A percentile compares a stretch with the other conserved stretches of the same genome.
These are phyloP conservation scores for Gymnarchus niloticus DNA, from an alignment of 2,113 vertebrate species.

Conservation along the genomic window DNA sequence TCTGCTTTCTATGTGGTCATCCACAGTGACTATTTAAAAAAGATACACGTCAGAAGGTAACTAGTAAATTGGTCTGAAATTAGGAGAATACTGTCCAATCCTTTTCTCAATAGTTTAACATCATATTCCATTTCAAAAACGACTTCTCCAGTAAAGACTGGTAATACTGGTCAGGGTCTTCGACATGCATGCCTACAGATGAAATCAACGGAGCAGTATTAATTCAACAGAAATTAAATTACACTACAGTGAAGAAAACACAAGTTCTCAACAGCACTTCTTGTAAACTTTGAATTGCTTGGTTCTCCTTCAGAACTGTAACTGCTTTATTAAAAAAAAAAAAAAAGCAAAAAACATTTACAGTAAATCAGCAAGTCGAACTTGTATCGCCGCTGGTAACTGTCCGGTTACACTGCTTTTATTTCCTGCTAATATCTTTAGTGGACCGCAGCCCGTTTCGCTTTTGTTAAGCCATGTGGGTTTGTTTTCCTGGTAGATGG, in stretches of 20 bases:
- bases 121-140: neutral
- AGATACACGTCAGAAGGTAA: neutral
- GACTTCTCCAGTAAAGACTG: neutral
- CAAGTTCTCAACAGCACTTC: neutral
- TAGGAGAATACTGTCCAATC: neutral
- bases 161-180: neutral
- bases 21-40: neutral
- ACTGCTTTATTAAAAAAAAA: too few relatives aligned
- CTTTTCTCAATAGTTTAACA: neutral
- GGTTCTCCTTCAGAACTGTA: neutral
- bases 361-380: neutral
- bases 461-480: neutral
- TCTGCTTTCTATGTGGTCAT: neutral
- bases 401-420: neutral
- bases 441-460: neutral
- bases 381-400: too few relatives aligned
- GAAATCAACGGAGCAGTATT: neutral
- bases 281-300: neutral
- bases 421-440: neutral
- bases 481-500: neutral
- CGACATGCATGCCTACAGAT: neutral
- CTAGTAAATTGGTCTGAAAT: neutral
- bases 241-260: neutral
- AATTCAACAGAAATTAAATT: neutral
- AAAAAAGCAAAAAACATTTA: too few relatives aligned